Evolutionary conservation across 2,797 vertebrate genomes (phyloP), one percentile per base, ranked within the genome.

Genomic region (Pelochelys cantorii): DNA sequence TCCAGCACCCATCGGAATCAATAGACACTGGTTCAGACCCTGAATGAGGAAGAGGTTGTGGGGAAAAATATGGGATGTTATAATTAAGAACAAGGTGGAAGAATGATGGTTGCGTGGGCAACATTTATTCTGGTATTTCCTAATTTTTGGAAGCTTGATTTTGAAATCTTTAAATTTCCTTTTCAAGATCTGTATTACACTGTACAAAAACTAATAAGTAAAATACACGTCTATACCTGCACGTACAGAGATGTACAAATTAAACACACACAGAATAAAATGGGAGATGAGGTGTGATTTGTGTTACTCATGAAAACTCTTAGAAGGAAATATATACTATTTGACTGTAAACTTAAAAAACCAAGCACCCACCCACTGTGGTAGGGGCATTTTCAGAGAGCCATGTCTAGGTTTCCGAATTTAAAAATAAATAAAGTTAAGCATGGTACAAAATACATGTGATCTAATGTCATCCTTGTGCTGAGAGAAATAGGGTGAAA

Each of bases 161-260:
- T 48, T 34, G 1, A 57, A 59, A 27, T 80, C 55, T 79, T 71
- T 94, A 65, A 23, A 74, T 81, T 90, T 55, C 29, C 71, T 88
- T 62, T 52, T 60, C 75, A 1, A 5, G 48, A 3, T 2, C 29
- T 22, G 20, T 89, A 79, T n/a, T 25, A 29, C 11, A 4, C 34
- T 18, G 20, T 27, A 4, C 29, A 18, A 34, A 25, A 82, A 15
- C 4, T 79, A 52, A 78, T 53, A 5, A 12, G 60, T 14, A 31
- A 10, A 11, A 2, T 37, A 18, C 11, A n/a, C 7, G 25, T 8
- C 1, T 56, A 3, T 48, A 60, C 2, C 8, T 62, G 57, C 25
- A 7, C 1, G 1, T 34, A 0, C 10, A 0, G n/a, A 82, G 54
- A 8, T 7, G n/a, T 22, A 68, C 52, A 3, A 0, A 0, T 27